Evolutionary conservation across 2,797 vertebrate species (phyloP).

Genomic region (Centroberyx gerrardi): DNA sequence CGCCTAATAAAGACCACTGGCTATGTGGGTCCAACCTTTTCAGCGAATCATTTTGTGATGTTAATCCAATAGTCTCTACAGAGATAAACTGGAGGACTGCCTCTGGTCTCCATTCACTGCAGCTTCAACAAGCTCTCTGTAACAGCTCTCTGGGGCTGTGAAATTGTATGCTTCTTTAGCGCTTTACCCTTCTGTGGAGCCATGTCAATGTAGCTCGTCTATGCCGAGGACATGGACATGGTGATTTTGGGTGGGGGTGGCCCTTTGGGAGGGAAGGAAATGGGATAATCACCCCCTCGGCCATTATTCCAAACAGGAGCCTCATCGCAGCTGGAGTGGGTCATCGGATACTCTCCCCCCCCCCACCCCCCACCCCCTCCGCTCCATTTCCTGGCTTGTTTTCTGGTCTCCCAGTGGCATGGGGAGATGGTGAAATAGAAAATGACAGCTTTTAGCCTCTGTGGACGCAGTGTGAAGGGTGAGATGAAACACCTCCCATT

Average conservation of each 20-base stretch:
- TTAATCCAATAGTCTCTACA: conserved; percentile 40
- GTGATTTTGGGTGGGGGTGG: conserved; percentile 43
- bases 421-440: conserved; percentile 49
- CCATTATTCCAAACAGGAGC: conserved; percentile 35
- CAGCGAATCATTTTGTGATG: conserved; percentile 52
- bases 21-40: conserved; percentile 55
- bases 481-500: conserved; percentile 39
- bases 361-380: conserved; percentile 14
- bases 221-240: conserved; percentile 59
- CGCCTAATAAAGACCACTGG: conserved; percentile 59
- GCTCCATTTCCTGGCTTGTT: conserved; percentile 34
- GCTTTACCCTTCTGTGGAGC: conserved; percentile 50
- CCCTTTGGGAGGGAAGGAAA: conserved; percentile 45
- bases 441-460: conserved; percentile 47
- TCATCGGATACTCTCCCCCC: conserved; percentile 49
- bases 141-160: conserved; percentile 53
- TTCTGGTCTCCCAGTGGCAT: conserved; percentile 39
- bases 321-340: conserved; percentile 53
- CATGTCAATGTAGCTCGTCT: conserved; percentile 55
- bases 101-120: conserved; percentile 59
- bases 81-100: conserved; percentile 20
- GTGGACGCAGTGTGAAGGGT: conserved; percentile 20
- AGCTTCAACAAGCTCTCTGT: conserved; percentile 51
- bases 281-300: conserved; percentile 70
- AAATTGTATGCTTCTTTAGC: conserved; percentile 46